Percentiles rank a stretch among this genome's conserved stretches.
These are phyloP conservation scores for Thereva nobilitata DNA, from an alignment of 2,888 invertebrate species.

Conservation along the genomic window DNA sequence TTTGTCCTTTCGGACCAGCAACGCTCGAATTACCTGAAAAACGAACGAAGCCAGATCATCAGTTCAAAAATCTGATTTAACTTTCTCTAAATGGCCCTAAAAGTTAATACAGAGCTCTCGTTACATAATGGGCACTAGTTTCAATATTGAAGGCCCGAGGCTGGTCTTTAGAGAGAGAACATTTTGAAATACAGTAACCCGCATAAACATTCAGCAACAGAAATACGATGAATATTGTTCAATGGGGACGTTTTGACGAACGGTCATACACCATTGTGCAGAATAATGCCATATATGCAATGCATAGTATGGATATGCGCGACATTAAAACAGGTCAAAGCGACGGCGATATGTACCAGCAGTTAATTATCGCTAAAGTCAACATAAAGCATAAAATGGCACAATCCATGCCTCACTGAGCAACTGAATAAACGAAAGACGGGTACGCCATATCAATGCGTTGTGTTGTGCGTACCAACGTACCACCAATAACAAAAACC, in stretches of 20 bases:
- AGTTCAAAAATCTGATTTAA: too few relatives aligned
- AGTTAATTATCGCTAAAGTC: slow-evolving; percentile 29
- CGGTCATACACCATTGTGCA: slow-evolving; percentile 31
- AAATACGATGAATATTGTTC: background rate
- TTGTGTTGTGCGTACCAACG: too few relatives aligned
- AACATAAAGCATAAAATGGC: slow-evolving; percentile 11
- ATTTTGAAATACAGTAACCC: slow-evolving; percentile 24
- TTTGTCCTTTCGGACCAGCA: too few relatives aligned
- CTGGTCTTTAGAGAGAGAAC: background rate
- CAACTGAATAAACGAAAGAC: slow-evolving; percentile 22
- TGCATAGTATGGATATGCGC: slow-evolving; percentile 10
- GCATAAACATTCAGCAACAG: slow-evolving; percentile 19
- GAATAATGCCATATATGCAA: slow-evolving; percentile 28
- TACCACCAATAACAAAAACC: too few relatives aligned
- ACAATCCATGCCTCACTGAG: slow-evolving; percentile 24
- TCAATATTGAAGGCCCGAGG: too few relatives aligned
- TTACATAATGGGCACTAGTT: too few relatives aligned
- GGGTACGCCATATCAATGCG: background rate
- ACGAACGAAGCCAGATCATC: too few relatives aligned
- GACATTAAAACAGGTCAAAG: slow-evolving; percentile 33
- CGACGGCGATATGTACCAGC: slow-evolving; percentile 15
- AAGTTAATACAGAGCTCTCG: too few relatives aligned
- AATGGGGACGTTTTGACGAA: background rate
- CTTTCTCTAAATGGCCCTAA: too few relatives aligned
- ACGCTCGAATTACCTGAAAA: too few relatives aligned